Evolutionary conservation across 2,113 vertebrate species (phyloP).

Genomic region (Bungarus multicinctus): DNA sequence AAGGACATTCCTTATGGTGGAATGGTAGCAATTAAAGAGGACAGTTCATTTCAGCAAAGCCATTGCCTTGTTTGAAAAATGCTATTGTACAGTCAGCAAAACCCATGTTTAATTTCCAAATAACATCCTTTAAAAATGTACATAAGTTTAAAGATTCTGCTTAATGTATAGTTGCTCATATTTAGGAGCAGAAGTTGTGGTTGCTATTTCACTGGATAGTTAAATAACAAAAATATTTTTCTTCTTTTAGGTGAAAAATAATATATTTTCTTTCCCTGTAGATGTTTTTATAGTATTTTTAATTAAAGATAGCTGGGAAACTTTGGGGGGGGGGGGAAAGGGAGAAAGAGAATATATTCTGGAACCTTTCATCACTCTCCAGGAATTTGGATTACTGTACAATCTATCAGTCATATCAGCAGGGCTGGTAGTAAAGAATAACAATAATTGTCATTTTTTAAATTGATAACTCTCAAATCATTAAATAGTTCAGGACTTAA

Average conservation of each 20-base stretch:
- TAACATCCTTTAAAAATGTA: conserved; percentile 37
- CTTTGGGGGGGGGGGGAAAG: background rate
- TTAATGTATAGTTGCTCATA: background rate
- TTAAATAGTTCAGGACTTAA: background rate
- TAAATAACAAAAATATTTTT: background rate
- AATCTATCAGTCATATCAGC: background rate
- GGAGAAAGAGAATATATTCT: background rate
- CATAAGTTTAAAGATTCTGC: conserved; percentile 50
- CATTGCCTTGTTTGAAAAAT: background rate
- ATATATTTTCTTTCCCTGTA: conserved; percentile 11
- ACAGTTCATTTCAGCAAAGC: background rate
- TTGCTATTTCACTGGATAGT: background rate
- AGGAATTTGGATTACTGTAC: background rate
- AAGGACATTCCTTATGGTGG: background rate
- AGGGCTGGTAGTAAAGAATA: too few relatives aligned
- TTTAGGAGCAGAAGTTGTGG: background rate
- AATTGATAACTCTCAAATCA: background rate
- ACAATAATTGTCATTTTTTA: background rate
- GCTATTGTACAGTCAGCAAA: background rate
- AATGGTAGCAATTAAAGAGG: background rate
- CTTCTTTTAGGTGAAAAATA: background rate
- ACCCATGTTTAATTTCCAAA: background rate
- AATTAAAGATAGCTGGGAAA: background rate
- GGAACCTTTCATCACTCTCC: background rate
- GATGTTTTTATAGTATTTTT: background rate